These are phyloP conservation scores for Noctua comes DNA, from an alignment of 2,888 invertebrate species.

Conservation along the genomic window DNA sequence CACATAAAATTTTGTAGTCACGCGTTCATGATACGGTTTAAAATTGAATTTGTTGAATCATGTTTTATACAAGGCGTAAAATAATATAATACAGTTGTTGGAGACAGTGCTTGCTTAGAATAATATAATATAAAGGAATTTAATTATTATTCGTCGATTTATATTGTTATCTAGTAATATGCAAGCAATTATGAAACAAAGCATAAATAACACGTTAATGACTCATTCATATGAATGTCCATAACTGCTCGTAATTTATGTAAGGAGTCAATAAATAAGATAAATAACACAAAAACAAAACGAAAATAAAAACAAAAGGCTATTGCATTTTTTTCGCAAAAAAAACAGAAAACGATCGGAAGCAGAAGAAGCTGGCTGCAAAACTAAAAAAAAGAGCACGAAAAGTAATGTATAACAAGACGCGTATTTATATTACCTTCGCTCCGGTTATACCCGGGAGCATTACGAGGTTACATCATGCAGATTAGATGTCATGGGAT, in stretches of 20 bases:
- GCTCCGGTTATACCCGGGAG: conserved; percentile 64
- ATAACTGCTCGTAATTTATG: background rate
- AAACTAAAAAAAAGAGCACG: conserved; percentile 27
- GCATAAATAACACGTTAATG: background rate
- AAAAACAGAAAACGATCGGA: background rate
- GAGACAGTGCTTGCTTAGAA: background rate
- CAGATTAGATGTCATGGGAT: conserved; percentile 73
- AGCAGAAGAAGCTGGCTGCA: conserved; percentile 18
- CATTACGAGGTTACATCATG: conserved; percentile 70
- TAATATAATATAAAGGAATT: background rate
- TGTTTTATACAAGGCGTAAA: conserved; percentile 5
- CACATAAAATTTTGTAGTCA: conserved; percentile 40
- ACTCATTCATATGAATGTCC: background rate
- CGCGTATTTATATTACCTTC: conserved; percentile 56
- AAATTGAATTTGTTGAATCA: conserved; percentile 37
- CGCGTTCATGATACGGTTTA: conserved; percentile 19
- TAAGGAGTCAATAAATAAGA: background rate
- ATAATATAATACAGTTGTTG: background rate
- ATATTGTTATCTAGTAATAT: background rate
- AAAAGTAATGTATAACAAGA: conserved; percentile 45
- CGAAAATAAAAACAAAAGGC: background rate
- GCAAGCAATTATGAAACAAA: background rate
- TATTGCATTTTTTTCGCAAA: background rate
- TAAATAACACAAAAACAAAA: background rate
- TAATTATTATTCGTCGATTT: background rate